Percentiles rank a stretch among this genome's conserved stretches.
phyloP scores from a whole-genome alignment of 2,113 vertebrate genomes.

The Dasyurus viverrinus region DNA sequence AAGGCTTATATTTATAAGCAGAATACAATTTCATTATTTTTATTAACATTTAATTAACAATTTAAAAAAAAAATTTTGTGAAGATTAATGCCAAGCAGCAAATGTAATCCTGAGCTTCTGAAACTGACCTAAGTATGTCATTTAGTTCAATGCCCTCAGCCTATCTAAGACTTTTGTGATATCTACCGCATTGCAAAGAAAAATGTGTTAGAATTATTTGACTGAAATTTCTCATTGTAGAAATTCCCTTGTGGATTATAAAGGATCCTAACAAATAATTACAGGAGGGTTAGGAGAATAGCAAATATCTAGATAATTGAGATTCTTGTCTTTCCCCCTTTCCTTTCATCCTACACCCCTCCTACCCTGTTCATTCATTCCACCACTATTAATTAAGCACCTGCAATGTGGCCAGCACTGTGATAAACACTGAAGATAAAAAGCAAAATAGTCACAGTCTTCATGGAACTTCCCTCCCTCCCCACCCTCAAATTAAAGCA shows the following conservation, averaged over 20 bases:
- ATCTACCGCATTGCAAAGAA: neutral
- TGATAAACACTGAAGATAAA: neutral
- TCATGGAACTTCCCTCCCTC: neutral
- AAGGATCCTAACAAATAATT: neutral
- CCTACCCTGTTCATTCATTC: neutral
- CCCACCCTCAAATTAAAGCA: neutral
- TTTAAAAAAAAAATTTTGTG: neutral
- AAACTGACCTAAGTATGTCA: neutral
- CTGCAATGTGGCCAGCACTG: neutral
- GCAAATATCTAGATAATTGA: neutral
- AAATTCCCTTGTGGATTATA: neutral
- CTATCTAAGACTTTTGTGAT: neutral
- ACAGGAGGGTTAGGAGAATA: neutral
- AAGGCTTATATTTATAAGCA: conserved; percentile 7
- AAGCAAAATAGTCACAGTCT: neutral
- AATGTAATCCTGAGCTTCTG: conserved; percentile 35
- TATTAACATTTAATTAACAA: conserved; percentile 24
- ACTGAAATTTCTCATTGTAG: neutral
- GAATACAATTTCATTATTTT: conserved; percentile 20
- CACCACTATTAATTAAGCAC: neutral
- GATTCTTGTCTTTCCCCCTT: neutral
- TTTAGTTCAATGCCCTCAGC: neutral
- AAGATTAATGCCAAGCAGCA: conserved; percentile 33
- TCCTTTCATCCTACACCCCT: neutral
- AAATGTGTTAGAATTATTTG: neutral